Evolutionary conservation across 1,140 invertebrate species (phyloP), one percentile per base, ranked within the genome.

Genomic region (Drosophila trapezifrons): DNA sequence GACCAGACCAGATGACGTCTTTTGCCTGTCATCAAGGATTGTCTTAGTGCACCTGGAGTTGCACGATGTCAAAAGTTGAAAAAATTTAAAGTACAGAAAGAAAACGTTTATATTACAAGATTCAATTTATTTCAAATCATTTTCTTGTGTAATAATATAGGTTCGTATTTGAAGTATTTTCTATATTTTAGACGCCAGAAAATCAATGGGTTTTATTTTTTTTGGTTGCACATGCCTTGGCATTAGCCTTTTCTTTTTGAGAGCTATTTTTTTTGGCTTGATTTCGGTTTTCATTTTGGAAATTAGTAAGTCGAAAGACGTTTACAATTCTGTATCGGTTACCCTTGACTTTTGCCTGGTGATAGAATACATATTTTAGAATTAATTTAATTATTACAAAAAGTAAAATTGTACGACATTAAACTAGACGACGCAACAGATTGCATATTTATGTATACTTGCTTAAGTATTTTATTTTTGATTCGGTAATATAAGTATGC

Each of bases 141-240:
- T 80, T 87, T 91, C 89, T 91, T 91, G 90, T 91, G 89, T 91
- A 89, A 90, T 91, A 87, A 91, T 91, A 91, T 90, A 82, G 74
- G 65, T 78, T 81, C 60, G 64, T 85, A 85, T 67, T 86, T 86
- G 76, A 83, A 86, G 80, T 87, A 87, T 73, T 89, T 80, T 80
- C 75, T 90, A 90, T 89, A 71, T 71, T 80, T 83, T 87, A 65
- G 78, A 90, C 90, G 81, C 80, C 85, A 85, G 75, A 85, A 84
- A 81, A 90, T 80, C 67, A 82, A 80, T 79, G 75, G 76, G 67
- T 66, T 80, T 78, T 84, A 72, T 42, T 69, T 70, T 89, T 90
- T 90, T 91, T 91, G 35, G 58, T 86, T 83, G 75, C 77, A 82
- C 71, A 78, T 84, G 84, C 74, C 62, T 47, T 38, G 37, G 83